Percentiles rank a stretch among this genome's conserved stretches.
phyloP scores from a whole-genome alignment of 2,797 vertebrate species.

The Pipistrellus nathusii region DNA sequence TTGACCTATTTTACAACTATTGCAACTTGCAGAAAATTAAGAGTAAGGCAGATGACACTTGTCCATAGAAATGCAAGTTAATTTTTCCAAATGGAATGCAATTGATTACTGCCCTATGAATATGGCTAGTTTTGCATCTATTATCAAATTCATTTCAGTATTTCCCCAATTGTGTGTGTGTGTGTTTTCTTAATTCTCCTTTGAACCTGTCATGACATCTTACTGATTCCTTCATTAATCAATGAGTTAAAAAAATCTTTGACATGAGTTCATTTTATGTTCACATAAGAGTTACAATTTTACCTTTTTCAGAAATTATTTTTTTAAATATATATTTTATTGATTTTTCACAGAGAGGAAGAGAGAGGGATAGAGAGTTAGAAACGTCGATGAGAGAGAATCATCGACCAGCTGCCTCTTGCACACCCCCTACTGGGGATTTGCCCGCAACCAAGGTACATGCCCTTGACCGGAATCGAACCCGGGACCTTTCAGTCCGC shows the following conservation, averaged over 20 bases:
- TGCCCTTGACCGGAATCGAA: too few relatives aligned
- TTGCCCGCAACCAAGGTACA: too few relatives aligned
- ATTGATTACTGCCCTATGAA: background rate
- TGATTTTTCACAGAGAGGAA: too few relatives aligned
- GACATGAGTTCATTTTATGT: background rate
- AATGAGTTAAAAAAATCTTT: constrained; percentile 26
- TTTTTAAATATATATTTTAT: too few relatives aligned
- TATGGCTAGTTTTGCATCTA: background rate
- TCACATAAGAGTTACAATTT: background rate
- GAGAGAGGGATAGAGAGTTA: too few relatives aligned
- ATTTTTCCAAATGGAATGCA: constrained; percentile 43
- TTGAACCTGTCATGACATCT: background rate
- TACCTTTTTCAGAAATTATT: background rate
- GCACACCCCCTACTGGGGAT: too few relatives aligned
- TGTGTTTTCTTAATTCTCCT: background rate
- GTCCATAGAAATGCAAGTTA: constrained; percentile 55
- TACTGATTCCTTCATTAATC: background rate
- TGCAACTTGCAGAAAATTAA: constrained; percentile 48
- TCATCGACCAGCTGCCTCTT: too few relatives aligned
- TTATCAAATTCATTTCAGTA: constrained; percentile 34
- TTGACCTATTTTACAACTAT: constrained; percentile 20
- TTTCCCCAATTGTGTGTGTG: background rate
- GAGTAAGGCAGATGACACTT: background rate
- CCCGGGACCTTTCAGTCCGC: too few relatives aligned
- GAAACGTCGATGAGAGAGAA: too few relatives aligned